These are phyloP conservation scores for Phalacrocorax aristotelis DNA, from an alignment of 2,113 vertebrate species.

Conservation along the genomic window DNA sequence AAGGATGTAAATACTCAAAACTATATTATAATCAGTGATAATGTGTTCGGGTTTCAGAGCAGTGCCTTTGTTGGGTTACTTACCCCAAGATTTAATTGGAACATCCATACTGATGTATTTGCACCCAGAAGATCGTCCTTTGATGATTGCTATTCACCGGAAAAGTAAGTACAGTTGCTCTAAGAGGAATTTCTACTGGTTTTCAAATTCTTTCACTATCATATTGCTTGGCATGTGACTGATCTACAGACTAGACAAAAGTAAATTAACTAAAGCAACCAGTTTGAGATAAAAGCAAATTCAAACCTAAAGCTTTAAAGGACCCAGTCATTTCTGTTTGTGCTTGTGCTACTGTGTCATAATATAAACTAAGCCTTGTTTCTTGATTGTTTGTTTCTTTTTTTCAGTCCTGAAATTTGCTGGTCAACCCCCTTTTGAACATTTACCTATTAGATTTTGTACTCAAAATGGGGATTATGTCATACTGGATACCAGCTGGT, in stretches of 20 bases:
- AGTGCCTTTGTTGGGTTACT: constrained; percentile 89
- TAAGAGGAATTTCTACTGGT: neutral
- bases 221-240: neutral
- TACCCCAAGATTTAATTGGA: constrained; percentile 90
- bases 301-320: neutral
- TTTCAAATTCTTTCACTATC: neutral
- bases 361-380: neutral
- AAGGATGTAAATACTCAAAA: neutral
- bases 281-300: neutral
- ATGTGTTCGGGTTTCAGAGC: constrained; percentile 73
- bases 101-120: constrained; percentile 82
- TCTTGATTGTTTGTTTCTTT: neutral
- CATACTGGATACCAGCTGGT: constrained; percentile 90
- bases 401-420: constrained; percentile 84
- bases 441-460: constrained; percentile 84
- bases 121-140: constrained; percentile 84
- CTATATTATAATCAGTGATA: neutral
- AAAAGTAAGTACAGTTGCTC: constrained; percentile 75
- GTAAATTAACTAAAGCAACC: neutral
- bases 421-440: constrained; percentile 86
- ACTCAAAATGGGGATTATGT: constrained; percentile 90
- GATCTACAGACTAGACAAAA: neutral
- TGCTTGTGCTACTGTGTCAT: neutral
- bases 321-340: neutral
- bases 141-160: constrained; percentile 85